Conservation (phyloP, 1,140 invertebrate species). For the Rhysida immarginata region DNA sequence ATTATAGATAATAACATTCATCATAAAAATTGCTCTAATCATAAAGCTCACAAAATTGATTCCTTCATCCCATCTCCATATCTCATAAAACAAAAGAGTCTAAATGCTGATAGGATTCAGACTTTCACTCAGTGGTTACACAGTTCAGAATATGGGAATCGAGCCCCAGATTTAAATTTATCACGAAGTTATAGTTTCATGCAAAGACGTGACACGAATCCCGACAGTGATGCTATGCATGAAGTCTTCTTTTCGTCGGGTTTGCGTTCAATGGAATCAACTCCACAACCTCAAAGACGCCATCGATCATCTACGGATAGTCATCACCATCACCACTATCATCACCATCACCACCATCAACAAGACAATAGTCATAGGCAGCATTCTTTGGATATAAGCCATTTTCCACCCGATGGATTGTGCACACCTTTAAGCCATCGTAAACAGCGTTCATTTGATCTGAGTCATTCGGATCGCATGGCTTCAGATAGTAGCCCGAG, state of each 20-base stretch:
- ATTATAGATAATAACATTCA: not conserved
- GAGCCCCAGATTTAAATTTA: slow-evolving; percentile 26
- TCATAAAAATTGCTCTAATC: not conserved
- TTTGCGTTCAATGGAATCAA: slow-evolving; percentile 29
- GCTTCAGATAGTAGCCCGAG: slow-evolving; percentile 3
- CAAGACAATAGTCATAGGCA: slow-evolving; percentile 22
- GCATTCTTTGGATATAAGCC: slow-evolving; percentile 14
- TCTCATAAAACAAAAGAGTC: slow-evolving; percentile 32
- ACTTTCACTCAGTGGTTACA: not conserved
- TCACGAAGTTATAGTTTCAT: slow-evolving; percentile 57
- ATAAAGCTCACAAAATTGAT: not conserved
- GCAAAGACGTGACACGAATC: slow-evolving; percentile 29
- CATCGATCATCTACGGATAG: slow-evolving; percentile 14
- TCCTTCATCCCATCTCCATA: slow-evolving; percentile 3
- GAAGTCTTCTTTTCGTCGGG: slow-evolving; percentile 47
- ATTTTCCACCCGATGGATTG: slow-evolving; percentile 15
- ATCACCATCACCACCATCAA: slow-evolving; percentile 26
- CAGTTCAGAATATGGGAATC: not conserved
- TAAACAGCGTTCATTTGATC: slow-evolving; percentile 19
- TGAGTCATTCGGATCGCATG: slow-evolving; percentile 7
- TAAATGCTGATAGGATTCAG: slow-evolving; percentile 22
- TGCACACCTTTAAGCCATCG: slow-evolving; percentile 24
- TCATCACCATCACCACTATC: slow-evolving; percentile 3
- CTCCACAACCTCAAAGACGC: slow-evolving; percentile 24
- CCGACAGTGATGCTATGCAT: slow-evolving; percentile 59